Conservation (phyloP, 2,888 invertebrate species). For the Nomada ruficornis region DNA sequence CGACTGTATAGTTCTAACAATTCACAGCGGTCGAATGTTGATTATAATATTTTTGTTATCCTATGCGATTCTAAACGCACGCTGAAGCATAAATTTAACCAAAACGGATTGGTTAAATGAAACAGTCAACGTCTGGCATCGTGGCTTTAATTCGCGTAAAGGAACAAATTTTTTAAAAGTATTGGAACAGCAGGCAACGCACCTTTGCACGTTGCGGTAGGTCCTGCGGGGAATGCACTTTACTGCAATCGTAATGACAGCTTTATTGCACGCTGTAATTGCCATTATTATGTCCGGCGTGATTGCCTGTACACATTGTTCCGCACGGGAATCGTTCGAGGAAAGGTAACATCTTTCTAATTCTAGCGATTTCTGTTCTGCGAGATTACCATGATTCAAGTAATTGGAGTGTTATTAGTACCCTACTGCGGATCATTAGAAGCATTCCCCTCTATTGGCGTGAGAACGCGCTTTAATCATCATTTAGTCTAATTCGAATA, state of each 20-base stretch:
- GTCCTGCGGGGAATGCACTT: slow-evolving; percentile 55
- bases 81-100: no score
- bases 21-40: no score
- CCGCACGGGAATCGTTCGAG: slow-evolving; percentile 26
- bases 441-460: not conserved
- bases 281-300: slow-evolving; percentile 64
- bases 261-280: slow-evolving; percentile 67
- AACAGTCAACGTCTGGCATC: not conserved
- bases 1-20: no score
- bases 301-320: slow-evolving; percentile 61
- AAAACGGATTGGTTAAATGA: no score
- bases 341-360: slow-evolving; percentile 9
- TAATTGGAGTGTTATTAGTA: slow-evolving; percentile 19
- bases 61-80: no score
- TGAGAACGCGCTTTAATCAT: not conserved
- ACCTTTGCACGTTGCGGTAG: slow-evolving; percentile 55
- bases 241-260: slow-evolving; percentile 67
- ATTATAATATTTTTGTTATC: no score
- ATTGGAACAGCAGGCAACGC: not conserved
- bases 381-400: not conserved
- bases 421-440: not conserved
- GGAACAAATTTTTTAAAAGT: not conserved
- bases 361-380: not conserved
- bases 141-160: not conserved
- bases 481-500: not conserved